Percentiles rank a stretch among this genome's conserved stretches.
Conservation (phyloP, 2,888 invertebrate species). For the Mellilla xanthometata region DNA sequence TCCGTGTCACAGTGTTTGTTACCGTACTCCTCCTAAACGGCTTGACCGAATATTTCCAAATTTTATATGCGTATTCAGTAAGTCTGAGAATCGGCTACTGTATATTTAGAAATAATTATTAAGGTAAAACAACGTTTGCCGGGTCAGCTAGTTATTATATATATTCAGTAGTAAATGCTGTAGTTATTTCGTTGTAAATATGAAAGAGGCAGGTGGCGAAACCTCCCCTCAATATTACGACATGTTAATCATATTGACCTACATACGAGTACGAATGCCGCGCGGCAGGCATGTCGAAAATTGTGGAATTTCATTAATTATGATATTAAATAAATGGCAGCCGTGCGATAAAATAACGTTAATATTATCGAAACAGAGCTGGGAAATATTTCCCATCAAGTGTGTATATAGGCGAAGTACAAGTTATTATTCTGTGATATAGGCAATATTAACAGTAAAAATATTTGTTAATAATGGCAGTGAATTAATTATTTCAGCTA, state of each 20-base stretch:
- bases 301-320: conserved; percentile 22
- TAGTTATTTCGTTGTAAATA: not conserved
- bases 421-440: not conserved
- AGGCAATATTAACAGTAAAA: not conserved
- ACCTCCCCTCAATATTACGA: conserved; percentile 14
- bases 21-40: no score
- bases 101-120: no score
- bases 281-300: conserved; percentile 16
- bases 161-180: no score
- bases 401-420: no score
- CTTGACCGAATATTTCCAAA: no score
- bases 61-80: no score
- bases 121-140: no score
- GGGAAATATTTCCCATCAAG: conserved; percentile 5
- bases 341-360: conserved; percentile 8
- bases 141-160: no score
- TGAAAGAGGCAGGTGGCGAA: conserved; percentile 5
- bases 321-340: conserved; percentile 16
- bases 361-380: conserved; percentile 5
- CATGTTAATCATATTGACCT: conserved; percentile 27
- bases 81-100: no score
- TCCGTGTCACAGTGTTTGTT: no score
- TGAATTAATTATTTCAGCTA: no score
- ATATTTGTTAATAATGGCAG: no score
- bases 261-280: conserved; percentile 22